Percentiles rank a stretch among this genome's conserved stretches.
phyloP scores from a whole-genome alignment of 2,888 invertebrate genomes.

The Sinodicranocentrus sp. region DNA sequence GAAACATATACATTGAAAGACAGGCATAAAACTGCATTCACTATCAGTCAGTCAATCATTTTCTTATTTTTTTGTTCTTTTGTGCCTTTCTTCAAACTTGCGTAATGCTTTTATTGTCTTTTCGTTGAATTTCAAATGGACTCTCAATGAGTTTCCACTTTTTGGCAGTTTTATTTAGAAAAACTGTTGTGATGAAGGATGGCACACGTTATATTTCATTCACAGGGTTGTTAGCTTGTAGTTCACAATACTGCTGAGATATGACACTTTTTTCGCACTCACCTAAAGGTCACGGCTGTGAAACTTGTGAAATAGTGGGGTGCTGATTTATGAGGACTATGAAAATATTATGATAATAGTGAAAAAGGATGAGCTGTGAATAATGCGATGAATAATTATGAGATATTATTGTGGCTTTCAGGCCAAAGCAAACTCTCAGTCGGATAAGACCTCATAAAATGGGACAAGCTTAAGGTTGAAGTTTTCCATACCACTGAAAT shows the following conservation, averaged over 20 bases:
- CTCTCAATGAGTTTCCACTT: neutral
- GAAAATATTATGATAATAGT: constrained; percentile 56
- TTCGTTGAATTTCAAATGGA: neutral
- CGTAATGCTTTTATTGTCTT: neutral
- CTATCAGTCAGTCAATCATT: constrained; percentile 11
- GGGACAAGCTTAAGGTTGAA: no score
- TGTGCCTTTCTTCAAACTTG: neutral
- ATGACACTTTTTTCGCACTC: constrained; percentile 45
- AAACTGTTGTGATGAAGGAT: neutral
- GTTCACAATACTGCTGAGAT: constrained; percentile 15
- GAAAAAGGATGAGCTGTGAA: constrained; percentile 50
- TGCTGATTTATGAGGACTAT: constrained; percentile 33
- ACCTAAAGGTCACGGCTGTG: constrained; percentile 49
- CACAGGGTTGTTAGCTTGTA: neutral
- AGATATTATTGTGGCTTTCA: no score
- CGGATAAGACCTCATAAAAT: no score
- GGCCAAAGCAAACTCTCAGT: no score
- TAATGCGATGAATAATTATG: constrained; percentile 42
- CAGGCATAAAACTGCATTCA: neutral
- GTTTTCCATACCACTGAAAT: no score
- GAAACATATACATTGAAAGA: neutral
- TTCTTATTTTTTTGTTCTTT: neutral
- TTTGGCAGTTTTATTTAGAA: constrained; percentile 20
- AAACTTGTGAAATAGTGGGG: constrained; percentile 21
- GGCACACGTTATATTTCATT: neutral